A percentile compares a stretch with the other conserved stretches of the same genome.
Evolutionary conservation across 2,888 invertebrate species (phyloP).

Genomic region (Rotaria macrura): DNA sequence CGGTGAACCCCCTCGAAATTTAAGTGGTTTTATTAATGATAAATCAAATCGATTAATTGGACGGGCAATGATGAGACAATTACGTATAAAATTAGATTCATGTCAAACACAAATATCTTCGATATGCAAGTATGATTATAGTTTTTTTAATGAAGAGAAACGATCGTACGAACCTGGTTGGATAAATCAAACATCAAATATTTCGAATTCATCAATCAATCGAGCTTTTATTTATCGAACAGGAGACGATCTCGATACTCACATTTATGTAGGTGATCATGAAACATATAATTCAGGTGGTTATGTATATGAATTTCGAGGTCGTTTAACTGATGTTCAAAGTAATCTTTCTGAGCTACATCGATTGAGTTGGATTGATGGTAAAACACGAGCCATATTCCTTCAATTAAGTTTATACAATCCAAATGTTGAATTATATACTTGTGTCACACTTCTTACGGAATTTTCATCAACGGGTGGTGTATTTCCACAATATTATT

Average conservation of each 20-base stretch:
- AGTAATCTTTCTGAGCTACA: conserved; percentile 8
- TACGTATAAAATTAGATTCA: conserved; percentile 35
- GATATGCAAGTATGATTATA: no score
- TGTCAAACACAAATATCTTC: no score
- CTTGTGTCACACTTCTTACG: no score
- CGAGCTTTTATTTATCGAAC: conserved; percentile 43
- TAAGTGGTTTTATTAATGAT: conserved; percentile 53
- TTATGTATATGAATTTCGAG: conserved; percentile 27
- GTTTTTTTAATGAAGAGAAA: no score
- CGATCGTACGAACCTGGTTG: no score
- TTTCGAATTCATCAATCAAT: no score
- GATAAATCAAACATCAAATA: neutral
- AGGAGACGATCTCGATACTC: conserved; percentile 46
- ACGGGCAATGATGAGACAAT: conserved; percentile 53
- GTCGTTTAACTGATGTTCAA: neutral
- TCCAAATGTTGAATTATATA: no score
- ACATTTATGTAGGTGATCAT: conserved; percentile 49
- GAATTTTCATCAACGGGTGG: no score
- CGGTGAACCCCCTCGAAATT: conserved; percentile 50
- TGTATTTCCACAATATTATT: no score
- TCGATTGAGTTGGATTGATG: conserved; percentile 49
- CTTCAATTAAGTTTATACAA: conserved; percentile 53
- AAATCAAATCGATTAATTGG: conserved; percentile 54
- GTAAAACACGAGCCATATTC: conserved; percentile 51
- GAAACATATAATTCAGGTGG: conserved; percentile 46